Evolutionary conservation across 2,888 invertebrate genomes (phyloP).

Genomic region (Caenorhabditis uteleia): DNA sequence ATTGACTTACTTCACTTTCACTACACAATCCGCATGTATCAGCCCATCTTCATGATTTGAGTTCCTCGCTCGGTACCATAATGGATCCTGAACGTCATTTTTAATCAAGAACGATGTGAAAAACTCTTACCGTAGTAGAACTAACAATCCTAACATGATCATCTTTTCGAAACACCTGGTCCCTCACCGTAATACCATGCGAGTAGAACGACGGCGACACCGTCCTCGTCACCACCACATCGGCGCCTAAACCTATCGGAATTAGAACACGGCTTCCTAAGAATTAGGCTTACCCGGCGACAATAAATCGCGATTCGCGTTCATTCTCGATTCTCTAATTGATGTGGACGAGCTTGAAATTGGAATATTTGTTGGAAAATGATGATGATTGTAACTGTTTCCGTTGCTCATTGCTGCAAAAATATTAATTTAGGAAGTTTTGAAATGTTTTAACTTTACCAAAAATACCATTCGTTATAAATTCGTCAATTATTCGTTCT

Average conservation of each 20-base stretch:
- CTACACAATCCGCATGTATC: slow-evolving; percentile 71
- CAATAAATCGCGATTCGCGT: slow-evolving; percentile 30
- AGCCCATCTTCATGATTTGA: slow-evolving; percentile 63
- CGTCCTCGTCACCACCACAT: slow-evolving; percentile 40
- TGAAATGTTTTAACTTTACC: slow-evolving; percentile 7
- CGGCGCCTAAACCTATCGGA: too few species aligned
- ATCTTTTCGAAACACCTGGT: slow-evolving; percentile 39
- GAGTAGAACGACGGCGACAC: slow-evolving; percentile 43
- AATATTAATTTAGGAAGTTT: background rate
- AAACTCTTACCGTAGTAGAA: slow-evolving; percentile 27
- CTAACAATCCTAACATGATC: slow-evolving; percentile 33
- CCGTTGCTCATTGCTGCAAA: slow-evolving; percentile 39
- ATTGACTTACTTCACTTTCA: slow-evolving; percentile 45
- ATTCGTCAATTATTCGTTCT: slow-evolving; percentile 34
- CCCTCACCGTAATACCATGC: slow-evolving; percentile 21
- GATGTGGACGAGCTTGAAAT: slow-evolving; percentile 37
- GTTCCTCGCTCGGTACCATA: slow-evolving; percentile 70
- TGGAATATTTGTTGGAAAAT: slow-evolving; percentile 26
- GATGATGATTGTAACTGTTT: slow-evolving; percentile 28
- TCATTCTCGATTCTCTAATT: slow-evolving; percentile 28
- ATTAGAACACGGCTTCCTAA: too few species aligned
- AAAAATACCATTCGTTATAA: slow-evolving; percentile 39
- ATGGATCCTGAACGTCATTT: slow-evolving; percentile 60
- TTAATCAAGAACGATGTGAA: too few species aligned
- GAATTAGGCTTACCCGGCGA: slow-evolving; percentile 39